Evolutionary conservation across 2,888 invertebrate genomes (phyloP), one percentile per base, ranked within the genome.

Genomic region (Sarcophaga caerulescens): DNA sequence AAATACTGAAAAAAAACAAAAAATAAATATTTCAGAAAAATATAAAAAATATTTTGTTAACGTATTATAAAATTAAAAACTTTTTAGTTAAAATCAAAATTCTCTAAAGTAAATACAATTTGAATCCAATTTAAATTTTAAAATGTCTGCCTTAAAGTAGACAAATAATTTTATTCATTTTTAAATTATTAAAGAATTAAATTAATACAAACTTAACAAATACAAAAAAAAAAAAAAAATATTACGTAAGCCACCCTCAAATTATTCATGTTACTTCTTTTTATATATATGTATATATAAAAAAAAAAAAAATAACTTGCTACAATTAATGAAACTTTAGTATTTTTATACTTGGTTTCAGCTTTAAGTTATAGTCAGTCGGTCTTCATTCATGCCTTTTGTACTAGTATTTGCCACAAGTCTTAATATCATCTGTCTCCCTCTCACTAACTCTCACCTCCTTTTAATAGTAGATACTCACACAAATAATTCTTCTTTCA

Each of bases 241-340:
- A 81, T 85, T 85, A 84, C 85, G 85, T 85, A 85, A 85, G 80
- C 73, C 70, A 71, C 60, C 73, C 63, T 63, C 68, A 78, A 83
- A 73, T 73, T 73, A 74, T 68, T 74, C 44, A 70, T 25, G 19
- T 65, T 35, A 21, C 11, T 57, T n/a, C n/a, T 35, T 70, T 14
- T 47, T 73, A 69, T 47, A 47, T n/a, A 19, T n/a, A n/a, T 45
- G 5, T 2, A 25, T 19, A 19, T 19, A 19, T 19, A 47, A 74
- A 60, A 63, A 52, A 52, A 44, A 21, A 35, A 70, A 65, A 73
- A 59, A 44, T 19, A 79, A 44, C 12, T 62, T 70, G 77, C 65
- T 80, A 81, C 83, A 80, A 74, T 84, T 84, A 85, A 84, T 80
- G 77, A 23, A 74, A 84, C 77, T 65, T 63, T 71, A 19, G 25